phyloP scores from a whole-genome alignment of 2,113 vertebrate species.

The Clarias batrachus region DNA sequence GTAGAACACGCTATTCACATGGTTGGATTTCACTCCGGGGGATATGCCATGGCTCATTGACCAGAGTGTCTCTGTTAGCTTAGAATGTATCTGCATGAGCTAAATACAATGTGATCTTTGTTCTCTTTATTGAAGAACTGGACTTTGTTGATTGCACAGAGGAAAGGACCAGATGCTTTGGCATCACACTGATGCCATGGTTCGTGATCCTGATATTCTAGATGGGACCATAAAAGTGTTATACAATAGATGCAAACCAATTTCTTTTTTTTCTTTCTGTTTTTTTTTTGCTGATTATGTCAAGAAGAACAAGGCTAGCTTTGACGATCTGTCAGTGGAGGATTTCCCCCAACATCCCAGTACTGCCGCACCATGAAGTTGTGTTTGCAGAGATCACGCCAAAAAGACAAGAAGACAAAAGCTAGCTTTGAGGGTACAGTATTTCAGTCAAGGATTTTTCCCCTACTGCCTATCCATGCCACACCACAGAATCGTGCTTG shows the following conservation, averaged over 20 bases:
- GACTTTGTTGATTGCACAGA: constrained; percentile 35
- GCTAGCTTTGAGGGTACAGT: not conserved
- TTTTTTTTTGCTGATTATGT: constrained; percentile 18
- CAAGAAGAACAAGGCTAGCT: constrained; percentile 31
- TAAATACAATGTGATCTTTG: constrained; percentile 24
- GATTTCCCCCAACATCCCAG: constrained; percentile 36
- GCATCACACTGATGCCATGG: constrained; percentile 31
- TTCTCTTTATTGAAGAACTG: not conserved
- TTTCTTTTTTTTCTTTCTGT: no score
- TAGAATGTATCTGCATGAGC: not conserved
- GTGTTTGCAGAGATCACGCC: constrained; percentile 34
- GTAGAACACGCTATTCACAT: not conserved
- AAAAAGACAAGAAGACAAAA: constrained; percentile 38
- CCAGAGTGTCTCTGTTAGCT: not conserved
- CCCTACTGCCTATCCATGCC: constrained; percentile 15
- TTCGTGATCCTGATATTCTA: constrained; percentile 16
- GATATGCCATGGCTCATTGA: constrained; percentile 8
- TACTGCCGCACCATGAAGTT: constrained; percentile 25
- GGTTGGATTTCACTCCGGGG: constrained; percentile 12
- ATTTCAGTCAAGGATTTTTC: constrained; percentile 37
- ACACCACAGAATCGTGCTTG: constrained; percentile 34
- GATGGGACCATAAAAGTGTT: constrained; percentile 23
- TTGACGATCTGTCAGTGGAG: constrained; percentile 20
- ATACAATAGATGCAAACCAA: not conserved
- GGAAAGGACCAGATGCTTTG: constrained; percentile 25